These are phyloP conservation scores for Danaus chrysippus DNA, from an alignment of 2,888 invertebrate species.

Conservation along the genomic window DNA sequence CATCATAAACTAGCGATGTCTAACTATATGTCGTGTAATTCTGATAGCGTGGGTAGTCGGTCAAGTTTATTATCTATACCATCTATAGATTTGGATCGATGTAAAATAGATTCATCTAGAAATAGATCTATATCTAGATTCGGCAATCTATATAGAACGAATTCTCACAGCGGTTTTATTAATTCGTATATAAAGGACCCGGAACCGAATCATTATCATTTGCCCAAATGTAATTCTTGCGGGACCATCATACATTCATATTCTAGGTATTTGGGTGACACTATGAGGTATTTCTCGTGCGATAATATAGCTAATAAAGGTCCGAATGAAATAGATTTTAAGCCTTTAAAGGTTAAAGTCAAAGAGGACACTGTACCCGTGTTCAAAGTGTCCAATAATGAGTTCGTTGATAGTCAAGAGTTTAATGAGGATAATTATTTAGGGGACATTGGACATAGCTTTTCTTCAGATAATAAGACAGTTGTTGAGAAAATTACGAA, in stretches of 20 bases:
- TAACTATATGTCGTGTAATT: conserved; percentile 36
- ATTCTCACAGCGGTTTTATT: conserved; percentile 65
- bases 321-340: conserved; percentile 37
- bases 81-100: conserved; percentile 64
- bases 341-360: conserved; percentile 45
- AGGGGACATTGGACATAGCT: conserved; percentile 54
- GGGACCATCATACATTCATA: conserved; percentile 49
- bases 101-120: conserved; percentile 48
- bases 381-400: conserved; percentile 40
- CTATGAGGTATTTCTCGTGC: conserved; percentile 44
- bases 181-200: conserved; percentile 62
- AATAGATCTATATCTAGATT: conserved; percentile 47
- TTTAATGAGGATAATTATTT: conserved; percentile 70
- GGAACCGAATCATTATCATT: conserved; percentile 64
- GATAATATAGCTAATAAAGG: conserved; percentile 57
- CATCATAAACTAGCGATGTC: conserved; percentile 39
- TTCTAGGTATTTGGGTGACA: conserved; percentile 39
- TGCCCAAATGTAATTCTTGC: conserved; percentile 60
- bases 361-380: conserved; percentile 47
- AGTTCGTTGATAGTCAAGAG: conserved; percentile 69
- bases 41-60: conserved; percentile 46
- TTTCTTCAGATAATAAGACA: conserved; percentile 54
- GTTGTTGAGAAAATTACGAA: conserved; percentile 42
- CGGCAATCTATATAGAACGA: conserved; percentile 53
- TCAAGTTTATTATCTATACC: conserved; percentile 63